A percentile compares a stretch with the other conserved stretches of the same genome.
These are phyloP conservation scores for Neotoxoptera formosana DNA, from an alignment of 1,140 invertebrate genomes.

Conservation along the genomic window DNA sequence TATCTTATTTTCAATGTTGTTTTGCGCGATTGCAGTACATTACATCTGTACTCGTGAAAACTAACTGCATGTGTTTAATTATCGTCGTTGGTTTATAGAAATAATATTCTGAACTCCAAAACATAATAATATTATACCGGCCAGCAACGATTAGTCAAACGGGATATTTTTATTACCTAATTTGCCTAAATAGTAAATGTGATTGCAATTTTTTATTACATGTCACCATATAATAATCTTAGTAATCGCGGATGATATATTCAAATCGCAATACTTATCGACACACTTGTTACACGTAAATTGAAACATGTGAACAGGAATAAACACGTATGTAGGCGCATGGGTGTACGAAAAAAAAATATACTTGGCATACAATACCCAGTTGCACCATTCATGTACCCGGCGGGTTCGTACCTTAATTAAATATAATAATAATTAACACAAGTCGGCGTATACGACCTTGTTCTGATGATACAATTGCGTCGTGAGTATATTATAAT, in stretches of 20 bases:
- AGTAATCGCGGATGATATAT: not conserved
- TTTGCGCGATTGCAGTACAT: no score
- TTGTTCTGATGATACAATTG: slow-evolving; percentile 39
- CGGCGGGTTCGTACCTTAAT: slow-evolving; percentile 35
- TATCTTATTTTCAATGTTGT: not conserved
- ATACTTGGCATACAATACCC: not conserved
- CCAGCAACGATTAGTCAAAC: not conserved
- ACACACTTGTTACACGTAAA: not conserved
- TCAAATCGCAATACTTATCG: not conserved
- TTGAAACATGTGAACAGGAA: not conserved
- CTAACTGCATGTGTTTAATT: not conserved
- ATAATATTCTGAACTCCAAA: not conserved
- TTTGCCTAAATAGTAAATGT: not conserved
- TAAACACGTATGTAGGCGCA: not conserved
- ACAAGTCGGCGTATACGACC: not conserved
- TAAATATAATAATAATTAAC: slow-evolving; percentile 51
- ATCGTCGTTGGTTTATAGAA: not conserved
- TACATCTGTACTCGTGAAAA: no score
- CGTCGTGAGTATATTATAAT: slow-evolving; percentile 17
- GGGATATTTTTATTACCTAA: not conserved
- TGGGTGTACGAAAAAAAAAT: not conserved
- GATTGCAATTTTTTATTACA: not conserved
- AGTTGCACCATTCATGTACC: slow-evolving; percentile 30
- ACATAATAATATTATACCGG: not conserved
- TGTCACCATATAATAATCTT: not conserved